A percentile compares a stretch with the other conserved stretches of the same genome.
phyloP scores from a whole-genome alignment of 2,797 vertebrate genomes.

The Trematomus bernacchii region DNA sequence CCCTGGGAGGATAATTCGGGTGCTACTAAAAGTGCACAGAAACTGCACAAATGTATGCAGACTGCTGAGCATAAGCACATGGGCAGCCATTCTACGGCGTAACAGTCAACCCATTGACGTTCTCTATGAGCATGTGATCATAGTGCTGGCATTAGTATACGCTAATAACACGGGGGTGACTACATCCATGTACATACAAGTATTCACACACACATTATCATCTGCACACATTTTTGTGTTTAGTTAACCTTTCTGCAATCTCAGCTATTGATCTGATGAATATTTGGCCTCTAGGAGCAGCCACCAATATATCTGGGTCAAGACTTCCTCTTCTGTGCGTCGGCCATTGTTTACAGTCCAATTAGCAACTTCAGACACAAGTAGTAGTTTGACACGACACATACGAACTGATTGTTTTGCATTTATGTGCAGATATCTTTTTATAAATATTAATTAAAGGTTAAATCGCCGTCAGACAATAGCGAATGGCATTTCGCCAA shows the following conservation, averaged over 20 bases:
- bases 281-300: too few species aligned
- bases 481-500: too few species aligned
- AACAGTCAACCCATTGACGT: slow-evolving; percentile 1
- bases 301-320: too few species aligned
- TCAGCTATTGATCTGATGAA: too few species aligned
- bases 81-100: slow-evolving; percentile 26
- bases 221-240: slow-evolving; percentile 15
- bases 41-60: slow-evolving; percentile 47
- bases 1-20: slow-evolving; percentile 61
- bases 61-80: slow-evolving; percentile 29
- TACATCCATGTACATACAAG: neutral
- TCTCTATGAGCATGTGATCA: neutral
- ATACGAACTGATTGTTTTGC: too few species aligned
- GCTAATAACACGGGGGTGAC: neutral
- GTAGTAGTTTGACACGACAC: too few species aligned
- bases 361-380: too few species aligned
- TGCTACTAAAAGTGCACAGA: slow-evolving; percentile 59
- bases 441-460: too few species aligned
- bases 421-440: too few species aligned
- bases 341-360: too few species aligned
- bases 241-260: neutral
- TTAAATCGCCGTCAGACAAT: too few species aligned
- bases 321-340: too few species aligned
- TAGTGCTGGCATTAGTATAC: neutral
- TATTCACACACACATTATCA: neutral